Conservation (phyloP, 1,140 invertebrate genomes). For the Xylocopa sonorina region DNA sequence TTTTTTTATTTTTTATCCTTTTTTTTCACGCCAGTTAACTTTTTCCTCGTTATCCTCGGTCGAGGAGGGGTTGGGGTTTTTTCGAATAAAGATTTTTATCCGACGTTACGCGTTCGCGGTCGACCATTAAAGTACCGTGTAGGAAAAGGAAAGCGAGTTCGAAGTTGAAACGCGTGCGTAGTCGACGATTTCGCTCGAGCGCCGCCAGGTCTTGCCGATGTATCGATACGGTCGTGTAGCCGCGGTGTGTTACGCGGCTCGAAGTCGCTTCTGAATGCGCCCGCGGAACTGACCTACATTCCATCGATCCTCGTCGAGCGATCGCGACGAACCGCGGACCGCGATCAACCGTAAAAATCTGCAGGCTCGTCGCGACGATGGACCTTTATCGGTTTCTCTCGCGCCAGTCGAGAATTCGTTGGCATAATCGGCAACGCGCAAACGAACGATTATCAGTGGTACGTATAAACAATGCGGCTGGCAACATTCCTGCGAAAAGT, state of each 20-base stretch:
- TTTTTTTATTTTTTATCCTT: neutral
- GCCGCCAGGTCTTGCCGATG: neutral
- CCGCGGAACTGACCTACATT: slow-evolving; percentile 64
- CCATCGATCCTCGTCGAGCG: slow-evolving; percentile 1
- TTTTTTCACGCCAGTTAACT: too few species aligned
- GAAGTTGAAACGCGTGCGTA: neutral
- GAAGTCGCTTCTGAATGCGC: neutral
- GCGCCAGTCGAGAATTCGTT: neutral
- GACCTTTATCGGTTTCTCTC: neutral
- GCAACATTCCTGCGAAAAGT: neutral
- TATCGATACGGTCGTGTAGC: slow-evolving; percentile 3
- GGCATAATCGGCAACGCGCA: neutral
- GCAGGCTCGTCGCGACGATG: neutral
- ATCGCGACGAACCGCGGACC: neutral
- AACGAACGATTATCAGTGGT: neutral
- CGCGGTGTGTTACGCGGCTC: neutral
- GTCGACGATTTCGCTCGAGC: slow-evolving; percentile 4
- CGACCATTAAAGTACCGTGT: slow-evolving; percentile 1
- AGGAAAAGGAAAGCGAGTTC: slow-evolving; percentile 2
- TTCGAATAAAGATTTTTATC: slow-evolving; percentile 1
- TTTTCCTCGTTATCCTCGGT: neutral
- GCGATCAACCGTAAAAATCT: neutral
- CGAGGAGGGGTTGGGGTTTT: neutral
- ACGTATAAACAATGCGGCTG: slow-evolving; percentile 14
- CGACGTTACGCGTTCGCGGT: neutral